phyloP scores from a whole-genome alignment of 2,113 vertebrate species.

The Gulo gulo region DNA sequence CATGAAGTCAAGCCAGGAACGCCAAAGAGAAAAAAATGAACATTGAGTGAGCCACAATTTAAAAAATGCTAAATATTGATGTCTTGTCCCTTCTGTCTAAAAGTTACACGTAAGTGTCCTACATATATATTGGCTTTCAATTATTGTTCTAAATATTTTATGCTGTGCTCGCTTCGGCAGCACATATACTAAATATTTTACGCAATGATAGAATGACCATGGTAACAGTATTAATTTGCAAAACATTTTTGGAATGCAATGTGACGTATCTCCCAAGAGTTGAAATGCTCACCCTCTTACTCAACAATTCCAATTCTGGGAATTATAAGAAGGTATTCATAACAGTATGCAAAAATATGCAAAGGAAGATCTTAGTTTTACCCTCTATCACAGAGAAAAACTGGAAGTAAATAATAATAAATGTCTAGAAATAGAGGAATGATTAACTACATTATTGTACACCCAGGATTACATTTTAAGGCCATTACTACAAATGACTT shows the following conservation, averaged over 20 bases:
- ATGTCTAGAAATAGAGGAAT: neutral
- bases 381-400: neutral
- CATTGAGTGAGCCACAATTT: neutral
- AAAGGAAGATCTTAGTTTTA: neutral
- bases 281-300: neutral
- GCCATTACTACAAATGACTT: neutral
- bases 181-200: neutral
- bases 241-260: neutral
- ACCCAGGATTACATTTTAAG: neutral
- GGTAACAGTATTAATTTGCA: neutral
- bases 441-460: neutral
- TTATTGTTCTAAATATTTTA: too few relatives aligned
- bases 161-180: too few relatives aligned
- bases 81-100: neutral
- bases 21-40: neutral
- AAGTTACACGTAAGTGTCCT: neutral
- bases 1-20: neutral
- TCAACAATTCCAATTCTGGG: neutral
- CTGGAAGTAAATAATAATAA: neutral
- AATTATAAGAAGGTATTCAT: neutral
- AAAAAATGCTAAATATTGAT: neutral
- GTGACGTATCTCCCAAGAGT: neutral
- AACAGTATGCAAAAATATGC: neutral
- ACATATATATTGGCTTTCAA: neutral
- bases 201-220: neutral